Percentiles rank a stretch among this genome's conserved stretches.
phyloP scores from a whole-genome alignment of 2,113 vertebrate genomes.

The Chaenocephalus aceratus region DNA sequence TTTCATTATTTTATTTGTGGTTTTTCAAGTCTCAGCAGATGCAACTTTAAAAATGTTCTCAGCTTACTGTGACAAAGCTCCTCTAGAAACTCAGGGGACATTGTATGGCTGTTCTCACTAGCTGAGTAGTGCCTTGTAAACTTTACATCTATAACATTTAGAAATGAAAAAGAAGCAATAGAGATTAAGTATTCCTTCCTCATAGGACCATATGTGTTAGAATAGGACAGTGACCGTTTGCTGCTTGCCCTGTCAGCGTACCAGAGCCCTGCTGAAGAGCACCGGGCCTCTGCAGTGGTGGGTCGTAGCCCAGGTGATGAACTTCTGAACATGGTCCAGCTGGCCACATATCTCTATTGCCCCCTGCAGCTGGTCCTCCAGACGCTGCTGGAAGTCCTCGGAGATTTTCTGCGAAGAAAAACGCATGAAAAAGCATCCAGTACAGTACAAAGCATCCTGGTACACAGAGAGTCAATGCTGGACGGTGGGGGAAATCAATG shows the following conservation, averaged over 20 bases:
- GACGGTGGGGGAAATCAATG: conserved; percentile 24
- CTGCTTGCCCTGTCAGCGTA: conserved; percentile 74
- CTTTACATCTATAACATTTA: not conserved
- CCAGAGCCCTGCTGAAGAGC: conserved; percentile 97
- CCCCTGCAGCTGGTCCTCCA: conserved; percentile 94
- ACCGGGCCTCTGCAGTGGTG: conserved; percentile 92
- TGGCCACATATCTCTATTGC: conserved; percentile 92
- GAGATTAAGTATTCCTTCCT: conserved; percentile 4
- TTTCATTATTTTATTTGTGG: not conserved
- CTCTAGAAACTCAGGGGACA: conserved; percentile 7
- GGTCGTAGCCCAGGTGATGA: conserved; percentile 94
- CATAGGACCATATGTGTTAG: conserved; percentile 6
- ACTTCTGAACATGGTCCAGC: conserved; percentile 96
- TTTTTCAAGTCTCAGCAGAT: not conserved
- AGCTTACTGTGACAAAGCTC: not conserved
- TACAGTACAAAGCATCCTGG: conserved; percentile 1
- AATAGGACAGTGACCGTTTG: conserved; percentile 4
- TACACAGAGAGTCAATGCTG: conserved; percentile 13
- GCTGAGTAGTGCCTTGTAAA: not conserved
- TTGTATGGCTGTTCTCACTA: not conserved
- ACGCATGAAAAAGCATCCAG: conserved; percentile 18
- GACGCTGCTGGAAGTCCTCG: conserved; percentile 89
- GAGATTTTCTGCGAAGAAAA: conserved; percentile 88
- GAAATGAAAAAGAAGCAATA: conserved; percentile 13
- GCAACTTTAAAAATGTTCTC: conserved; percentile 28